Conservation (phyloP, 2,888 invertebrate genomes). For the Incurvaria masculella region DNA sequence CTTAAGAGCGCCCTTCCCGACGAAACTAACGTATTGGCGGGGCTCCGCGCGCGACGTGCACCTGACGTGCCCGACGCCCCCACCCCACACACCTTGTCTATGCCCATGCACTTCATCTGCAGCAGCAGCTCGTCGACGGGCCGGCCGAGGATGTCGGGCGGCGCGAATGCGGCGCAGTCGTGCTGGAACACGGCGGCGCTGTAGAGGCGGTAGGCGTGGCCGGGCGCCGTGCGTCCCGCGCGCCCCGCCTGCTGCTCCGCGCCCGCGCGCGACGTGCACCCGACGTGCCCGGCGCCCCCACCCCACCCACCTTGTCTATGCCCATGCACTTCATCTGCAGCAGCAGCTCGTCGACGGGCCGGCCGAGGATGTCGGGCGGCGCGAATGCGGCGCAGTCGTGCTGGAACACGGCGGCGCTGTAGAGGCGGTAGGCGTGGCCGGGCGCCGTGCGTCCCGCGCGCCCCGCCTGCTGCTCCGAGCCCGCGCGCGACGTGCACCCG, state of each 20-base stretch:
- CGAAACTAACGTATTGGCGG: too few species aligned
- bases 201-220: constrained; percentile 86
- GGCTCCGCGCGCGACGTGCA: too few species aligned
- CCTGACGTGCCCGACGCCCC: too few species aligned
- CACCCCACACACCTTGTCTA: constrained; percentile 85
- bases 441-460: constrained; percentile 88
- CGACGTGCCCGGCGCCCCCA: constrained; percentile 84
- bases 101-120: constrained; percentile 94
- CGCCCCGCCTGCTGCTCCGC: constrained; percentile 93
- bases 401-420: constrained; percentile 90
- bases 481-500: constrained; percentile 90
- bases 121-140: constrained; percentile 94
- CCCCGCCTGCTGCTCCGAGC: constrained; percentile 91
- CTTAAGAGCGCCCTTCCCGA: too few species aligned
- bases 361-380: constrained; percentile 84
- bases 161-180: constrained; percentile 73
- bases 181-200: constrained; percentile 95
- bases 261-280: constrained; percentile 91
- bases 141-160: constrained; percentile 86
- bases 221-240: constrained; percentile 86
- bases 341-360: constrained; percentile 93
- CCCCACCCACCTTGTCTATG: constrained; percentile 78
- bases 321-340: constrained; percentile 95
- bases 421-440: constrained; percentile 89
- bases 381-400: constrained; percentile 80